phyloP scores from a whole-genome alignment of 1,140 invertebrate species.

The Caenorhabditis tropicalis region DNA sequence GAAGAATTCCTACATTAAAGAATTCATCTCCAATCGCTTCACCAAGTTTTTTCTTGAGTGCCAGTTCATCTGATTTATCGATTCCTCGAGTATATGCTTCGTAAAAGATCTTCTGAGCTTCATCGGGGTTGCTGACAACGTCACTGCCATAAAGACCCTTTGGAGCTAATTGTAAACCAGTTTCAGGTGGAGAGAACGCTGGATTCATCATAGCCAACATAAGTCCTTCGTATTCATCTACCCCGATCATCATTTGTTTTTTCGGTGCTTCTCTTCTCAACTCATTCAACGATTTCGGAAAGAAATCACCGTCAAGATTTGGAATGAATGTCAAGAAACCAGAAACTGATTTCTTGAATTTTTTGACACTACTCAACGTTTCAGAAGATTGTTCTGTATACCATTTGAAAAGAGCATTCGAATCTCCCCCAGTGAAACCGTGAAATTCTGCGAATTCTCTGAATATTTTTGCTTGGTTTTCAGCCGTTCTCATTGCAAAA shows the following conservation, averaged over 20 bases:
- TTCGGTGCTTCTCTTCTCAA: slow-evolving; percentile 61
- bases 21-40: slow-evolving; percentile 32
- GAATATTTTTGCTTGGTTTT: slow-evolving; percentile 26
- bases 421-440: slow-evolving; percentile 38
- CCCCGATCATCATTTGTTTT: slow-evolving; percentile 60
- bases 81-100: background rate
- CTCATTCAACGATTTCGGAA: slow-evolving; percentile 61
- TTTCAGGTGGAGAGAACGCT: background rate
- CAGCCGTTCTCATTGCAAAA: slow-evolving; percentile 57
- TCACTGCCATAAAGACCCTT: background rate
- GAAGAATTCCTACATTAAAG: slow-evolving; percentile 29
- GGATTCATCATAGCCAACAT: slow-evolving; percentile 54
- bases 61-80: background rate
- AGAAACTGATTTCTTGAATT: background rate
- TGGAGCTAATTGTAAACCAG: background rate
- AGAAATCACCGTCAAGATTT: slow-evolving; percentile 63
- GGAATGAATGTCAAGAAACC: slow-evolving; percentile 44
- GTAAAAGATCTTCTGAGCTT: slow-evolving; percentile 25
- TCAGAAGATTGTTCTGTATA: slow-evolving; percentile 46
- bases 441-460: slow-evolving; percentile 21
- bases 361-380: background rate
- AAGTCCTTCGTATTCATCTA: slow-evolving; percentile 62
- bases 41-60: slow-evolving; percentile 28
- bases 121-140: background rate
- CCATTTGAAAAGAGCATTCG: slow-evolving; percentile 25